Evolutionary conservation across 2,888 invertebrate genomes (phyloP), one percentile per base, ranked within the genome.

Genomic region (Thysanoteuthis rhombus): DNA sequence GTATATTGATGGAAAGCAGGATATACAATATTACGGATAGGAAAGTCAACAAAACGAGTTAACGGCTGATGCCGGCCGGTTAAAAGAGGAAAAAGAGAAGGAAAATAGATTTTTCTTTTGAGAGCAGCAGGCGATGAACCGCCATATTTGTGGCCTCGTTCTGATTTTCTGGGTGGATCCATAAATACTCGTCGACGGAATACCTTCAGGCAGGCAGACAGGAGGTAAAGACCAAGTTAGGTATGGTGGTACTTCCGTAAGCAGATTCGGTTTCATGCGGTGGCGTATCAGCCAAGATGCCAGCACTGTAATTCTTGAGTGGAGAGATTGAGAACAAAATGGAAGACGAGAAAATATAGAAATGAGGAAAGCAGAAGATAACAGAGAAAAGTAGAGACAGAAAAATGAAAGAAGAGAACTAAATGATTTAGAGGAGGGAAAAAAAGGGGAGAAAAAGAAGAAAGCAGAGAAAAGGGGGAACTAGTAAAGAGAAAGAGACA

Each of bases 251-350:
- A 75, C 75, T 75, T 75, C 75, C 75, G 75, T n/a, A n/a, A 75
- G 75, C 75, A 75, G 75, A 75, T 75, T 75, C n/a, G n/a, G 75
- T 75, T 75, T 75, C 75, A n/a, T n/a, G 75, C n/a, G 75, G 75
- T 75, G 75, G 75, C 75, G 75, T 75, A 75, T 75, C 75, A 75
- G n/a, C 19, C 75, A 75, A 75, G n/a, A 75, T 75, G 36, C n/a
- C 75, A n/a, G 36, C n/a, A 75, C 16, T 36, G 36, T 75, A 16
- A 75, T 36, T n/a, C 75, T 75, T n/a, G 75, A 75, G 75, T 12
- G n/a, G 12, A 75, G 25, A n/a, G n/a, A n/a, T n/a, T n/a, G 75
- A 16, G 12, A 19, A 75, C 10, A 4, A 19, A 47, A n/a, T n/a
- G n/a, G 16, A 16, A 75, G 75, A 25, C 6, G 58, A 12, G n/a